Percentiles rank a stretch among this genome's conserved stretches.
phyloP scores from a whole-genome alignment of 1,140 invertebrate genomes.

The Lordiphosa stackelbergi region DNA sequence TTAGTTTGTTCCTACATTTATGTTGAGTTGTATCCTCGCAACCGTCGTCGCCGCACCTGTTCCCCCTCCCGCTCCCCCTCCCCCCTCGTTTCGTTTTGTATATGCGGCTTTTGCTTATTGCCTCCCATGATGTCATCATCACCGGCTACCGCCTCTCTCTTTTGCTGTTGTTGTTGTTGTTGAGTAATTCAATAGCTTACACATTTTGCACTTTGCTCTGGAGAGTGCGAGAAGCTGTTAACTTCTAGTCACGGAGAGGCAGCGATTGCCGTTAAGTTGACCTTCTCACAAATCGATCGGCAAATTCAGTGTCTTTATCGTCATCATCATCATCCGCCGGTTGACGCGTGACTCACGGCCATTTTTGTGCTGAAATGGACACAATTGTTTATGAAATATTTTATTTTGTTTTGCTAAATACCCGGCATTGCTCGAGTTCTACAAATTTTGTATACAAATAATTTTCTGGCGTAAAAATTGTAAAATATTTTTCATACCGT shows the following conservation, averaged over 20 bases:
- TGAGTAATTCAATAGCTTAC: conserved; percentile 4
- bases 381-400: conserved; percentile 7
- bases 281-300: conserved; percentile 8
- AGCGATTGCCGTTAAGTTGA: conserved; percentile 1
- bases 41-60: conserved; percentile 9
- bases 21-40: conserved; percentile 20
- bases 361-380: not conserved
- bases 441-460: no score
- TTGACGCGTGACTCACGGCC: conserved; percentile 10
- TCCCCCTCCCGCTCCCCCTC: no score
- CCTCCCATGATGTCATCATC: conserved; percentile 8
- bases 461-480: no score
- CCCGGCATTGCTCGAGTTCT: no score
- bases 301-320: not conserved
- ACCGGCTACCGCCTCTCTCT: conserved; percentile 6
- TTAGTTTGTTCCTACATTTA: conserved; percentile 2
- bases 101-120: not conserved
- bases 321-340: conserved; percentile 6
- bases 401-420: not conserved
- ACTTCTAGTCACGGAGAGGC: no score
- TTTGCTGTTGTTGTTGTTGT: conserved; percentile 1
- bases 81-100: not conserved
- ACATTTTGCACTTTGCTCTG: not conserved
- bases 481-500: no score
- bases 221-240: not conserved